Conservation (phyloP, 1,140 invertebrate species). For the Macrotrachela quadricornifera region DNA sequence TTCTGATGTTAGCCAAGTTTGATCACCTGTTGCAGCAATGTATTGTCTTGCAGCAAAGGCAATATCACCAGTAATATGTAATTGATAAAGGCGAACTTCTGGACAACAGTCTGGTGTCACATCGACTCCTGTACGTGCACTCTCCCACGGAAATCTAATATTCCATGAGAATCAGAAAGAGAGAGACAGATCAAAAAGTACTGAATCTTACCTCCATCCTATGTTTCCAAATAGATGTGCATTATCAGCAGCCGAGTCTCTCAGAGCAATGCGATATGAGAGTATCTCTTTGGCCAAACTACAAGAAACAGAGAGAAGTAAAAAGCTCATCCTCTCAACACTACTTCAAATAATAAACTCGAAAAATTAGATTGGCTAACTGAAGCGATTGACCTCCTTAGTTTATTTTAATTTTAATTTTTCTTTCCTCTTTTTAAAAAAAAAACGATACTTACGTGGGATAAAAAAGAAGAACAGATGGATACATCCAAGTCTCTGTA, state of each 20-base stretch:
- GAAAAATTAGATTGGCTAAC: too few relatives aligned
- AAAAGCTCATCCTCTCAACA: too few relatives aligned
- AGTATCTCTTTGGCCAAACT: neutral
- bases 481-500: slow-evolving; percentile 3
- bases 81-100: neutral
- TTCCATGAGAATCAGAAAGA: too few relatives aligned
- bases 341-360: too few relatives aligned
- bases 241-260: neutral
- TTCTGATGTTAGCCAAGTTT: slow-evolving; percentile 11
- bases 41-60: neutral
- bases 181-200: too few relatives aligned
- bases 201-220: neutral
- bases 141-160: neutral
- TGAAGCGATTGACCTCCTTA: too few relatives aligned
- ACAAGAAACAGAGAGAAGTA: too few relatives aligned
- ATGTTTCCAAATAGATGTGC: neutral
- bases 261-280: neutral
- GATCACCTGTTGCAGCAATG: neutral
- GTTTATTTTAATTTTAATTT: too few relatives aligned
- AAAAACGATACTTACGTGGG: neutral
- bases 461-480: neutral
- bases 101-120: neutral
- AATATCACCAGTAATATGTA: slow-evolving; percentile 1
- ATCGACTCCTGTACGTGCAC: neutral
- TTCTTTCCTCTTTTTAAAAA: too few relatives aligned